phyloP scores from a whole-genome alignment of 2,113 vertebrate genomes.

The Chamaetylas fuelleborni region DNA sequence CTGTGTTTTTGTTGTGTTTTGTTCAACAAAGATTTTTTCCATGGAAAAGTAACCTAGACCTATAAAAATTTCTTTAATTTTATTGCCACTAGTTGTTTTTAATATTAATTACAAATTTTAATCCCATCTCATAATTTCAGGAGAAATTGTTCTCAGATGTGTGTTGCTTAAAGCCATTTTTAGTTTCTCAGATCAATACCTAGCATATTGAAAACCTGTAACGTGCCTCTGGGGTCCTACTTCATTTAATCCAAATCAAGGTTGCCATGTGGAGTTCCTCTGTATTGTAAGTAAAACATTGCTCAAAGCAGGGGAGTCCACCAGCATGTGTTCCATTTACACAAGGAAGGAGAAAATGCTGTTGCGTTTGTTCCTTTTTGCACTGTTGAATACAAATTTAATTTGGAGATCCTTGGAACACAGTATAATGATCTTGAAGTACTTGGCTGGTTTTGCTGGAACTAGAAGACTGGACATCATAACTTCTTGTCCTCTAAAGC shows the following conservation, averaged over 20 bases:
- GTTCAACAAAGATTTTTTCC: neutral
- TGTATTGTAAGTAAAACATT: conserved; percentile 70
- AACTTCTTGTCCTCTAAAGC: neutral
- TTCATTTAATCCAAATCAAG: conserved; percentile 67
- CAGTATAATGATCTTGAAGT: conserved; percentile 11
- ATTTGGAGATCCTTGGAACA: conserved; percentile 18
- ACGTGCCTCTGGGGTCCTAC: conserved; percentile 60
- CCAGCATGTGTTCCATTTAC: conserved; percentile 58
- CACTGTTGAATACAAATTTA: neutral
- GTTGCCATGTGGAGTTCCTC: conserved; percentile 67
- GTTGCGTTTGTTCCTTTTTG: conserved; percentile 36
- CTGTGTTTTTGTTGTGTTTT: neutral
- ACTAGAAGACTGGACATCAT: neutral
- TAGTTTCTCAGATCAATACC: conserved; percentile 61
- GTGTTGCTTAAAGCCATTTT: conserved; percentile 63
- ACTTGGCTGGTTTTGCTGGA: neutral
- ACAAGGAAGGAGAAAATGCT: conserved; percentile 48
- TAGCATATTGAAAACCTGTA: conserved; percentile 60
- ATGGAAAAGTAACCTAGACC: neutral
- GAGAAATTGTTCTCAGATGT: conserved; percentile 7
- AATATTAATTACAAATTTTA: conserved; percentile 14
- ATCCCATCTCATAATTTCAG: conserved; percentile 42
- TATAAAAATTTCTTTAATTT: neutral
- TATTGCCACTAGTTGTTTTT: neutral
- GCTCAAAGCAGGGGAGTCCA: conserved; percentile 51